phyloP scores from a whole-genome alignment of 2,888 invertebrate species.

The Rapana venosa region DNA sequence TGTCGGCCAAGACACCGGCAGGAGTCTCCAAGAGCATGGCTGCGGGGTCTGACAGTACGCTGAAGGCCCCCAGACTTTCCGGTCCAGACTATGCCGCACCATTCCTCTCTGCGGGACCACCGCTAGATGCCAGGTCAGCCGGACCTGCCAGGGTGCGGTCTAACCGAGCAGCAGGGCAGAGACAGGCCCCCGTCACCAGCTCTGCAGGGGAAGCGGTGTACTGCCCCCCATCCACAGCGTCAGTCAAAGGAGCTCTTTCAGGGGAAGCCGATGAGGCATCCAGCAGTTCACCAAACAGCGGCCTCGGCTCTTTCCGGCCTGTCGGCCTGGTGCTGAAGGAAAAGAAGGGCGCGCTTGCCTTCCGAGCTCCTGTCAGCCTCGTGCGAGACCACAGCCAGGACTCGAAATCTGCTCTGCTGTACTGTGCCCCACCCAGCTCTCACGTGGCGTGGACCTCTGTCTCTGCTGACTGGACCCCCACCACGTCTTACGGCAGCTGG shows the following conservation, averaged over 20 bases:
- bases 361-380: background rate
- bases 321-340: constrained; percentile 7
- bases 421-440: background rate
- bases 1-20: background rate
- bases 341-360: background rate
- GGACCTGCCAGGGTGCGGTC: background rate
- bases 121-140: background rate
- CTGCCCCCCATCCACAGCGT: background rate
- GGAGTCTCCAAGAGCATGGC: background rate
- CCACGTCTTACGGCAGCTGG: background rate
- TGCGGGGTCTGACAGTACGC: background rate
- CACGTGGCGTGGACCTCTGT: background rate
- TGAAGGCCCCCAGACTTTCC: background rate
- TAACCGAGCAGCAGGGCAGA: background rate
- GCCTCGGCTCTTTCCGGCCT: background rate
- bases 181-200: background rate
- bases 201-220: background rate
- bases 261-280: background rate
- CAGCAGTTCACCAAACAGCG: background rate
- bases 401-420: background rate
- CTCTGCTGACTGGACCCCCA: background rate
- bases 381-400: background rate
- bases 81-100: background rate
- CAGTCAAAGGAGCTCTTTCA: background rate
- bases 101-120: background rate